These are phyloP conservation scores for Maniola hyperantus DNA, from an alignment of 2,888 invertebrate species.

Conservation along the genomic window DNA sequence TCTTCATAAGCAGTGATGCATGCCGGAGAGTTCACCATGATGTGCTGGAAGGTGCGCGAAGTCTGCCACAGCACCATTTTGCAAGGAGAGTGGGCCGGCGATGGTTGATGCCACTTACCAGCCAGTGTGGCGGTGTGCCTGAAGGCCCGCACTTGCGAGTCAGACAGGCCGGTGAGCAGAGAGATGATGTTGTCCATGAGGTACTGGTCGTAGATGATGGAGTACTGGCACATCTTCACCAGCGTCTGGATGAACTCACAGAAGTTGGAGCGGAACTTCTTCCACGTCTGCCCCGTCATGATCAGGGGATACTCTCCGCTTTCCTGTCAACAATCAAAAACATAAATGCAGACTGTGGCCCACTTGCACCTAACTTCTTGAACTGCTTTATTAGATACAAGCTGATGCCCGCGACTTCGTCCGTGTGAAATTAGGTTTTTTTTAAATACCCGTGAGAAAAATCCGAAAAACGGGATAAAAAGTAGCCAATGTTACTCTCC, in stretches of 20 bases:
- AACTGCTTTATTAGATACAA: no score
- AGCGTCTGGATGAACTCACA: constrained; percentile 98
- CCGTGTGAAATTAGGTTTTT: no score
- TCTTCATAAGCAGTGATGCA: no score
- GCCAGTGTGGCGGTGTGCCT: constrained; percentile 96
- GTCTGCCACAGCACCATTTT: no score
- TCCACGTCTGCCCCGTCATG: constrained; percentile 98
- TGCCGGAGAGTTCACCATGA: no score
- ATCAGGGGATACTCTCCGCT: constrained; percentile 99
- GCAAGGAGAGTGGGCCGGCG: no score
- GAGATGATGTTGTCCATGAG: constrained; percentile 99
- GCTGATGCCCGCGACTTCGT: no score
- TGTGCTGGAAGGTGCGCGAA: no score
- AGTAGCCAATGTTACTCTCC: no score
- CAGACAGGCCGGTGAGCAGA: constrained; percentile 96
- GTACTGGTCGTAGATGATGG: constrained; percentile 99
- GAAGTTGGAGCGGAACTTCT: constrained; percentile 97
- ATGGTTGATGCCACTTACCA: constrained; percentile 70
- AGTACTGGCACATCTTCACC: constrained; percentile 98
- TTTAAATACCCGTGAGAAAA: no score
- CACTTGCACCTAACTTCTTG: no score
- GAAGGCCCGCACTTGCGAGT: constrained; percentile 98
- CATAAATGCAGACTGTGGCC: background rate
- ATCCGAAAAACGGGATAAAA: no score
- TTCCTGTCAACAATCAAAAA: constrained; percentile 83